Percentiles rank a stretch among this genome's conserved stretches.
These are phyloP conservation scores for Hemibagrus guttatus DNA, from an alignment of 2,797 vertebrate species.

Conservation along the genomic window DNA sequence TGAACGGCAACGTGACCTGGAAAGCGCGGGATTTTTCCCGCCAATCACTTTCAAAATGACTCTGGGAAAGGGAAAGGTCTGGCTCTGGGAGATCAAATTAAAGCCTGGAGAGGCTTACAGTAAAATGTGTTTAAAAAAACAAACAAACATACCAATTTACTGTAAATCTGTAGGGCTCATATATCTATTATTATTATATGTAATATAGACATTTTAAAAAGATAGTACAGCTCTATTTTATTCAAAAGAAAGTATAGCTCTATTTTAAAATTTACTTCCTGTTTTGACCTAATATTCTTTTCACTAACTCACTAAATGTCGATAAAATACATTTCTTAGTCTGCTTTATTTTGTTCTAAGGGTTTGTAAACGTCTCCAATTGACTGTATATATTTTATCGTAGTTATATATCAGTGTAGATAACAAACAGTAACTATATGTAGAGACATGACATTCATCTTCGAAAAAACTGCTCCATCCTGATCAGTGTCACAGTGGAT, in stretches of 20 bases:
- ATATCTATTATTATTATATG: background rate
- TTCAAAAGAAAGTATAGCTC: too few relatives aligned
- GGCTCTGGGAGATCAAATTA: background rate
- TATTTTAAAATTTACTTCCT: background rate
- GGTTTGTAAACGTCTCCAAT: background rate
- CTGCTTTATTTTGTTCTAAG: background rate
- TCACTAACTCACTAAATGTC: background rate
- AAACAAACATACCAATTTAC: background rate
- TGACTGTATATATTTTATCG: background rate
- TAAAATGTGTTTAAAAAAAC: background rate
- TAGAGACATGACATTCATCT: background rate
- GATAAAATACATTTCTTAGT: background rate
- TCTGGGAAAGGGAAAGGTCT: background rate
- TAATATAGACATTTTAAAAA: background rate
- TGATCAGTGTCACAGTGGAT: background rate
- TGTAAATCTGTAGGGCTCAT: background rate
- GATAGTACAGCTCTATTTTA: background rate
- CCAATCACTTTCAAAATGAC: background rate
- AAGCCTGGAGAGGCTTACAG: too few relatives aligned
- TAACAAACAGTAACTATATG: background rate
- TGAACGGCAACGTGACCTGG: conserved; percentile 73
- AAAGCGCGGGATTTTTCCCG: conserved; percentile 23
- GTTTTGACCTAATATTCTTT: background rate
- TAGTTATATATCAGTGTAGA: background rate
- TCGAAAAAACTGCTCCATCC: background rate